Percentiles rank a stretch among this genome's conserved stretches.
These are phyloP conservation scores for Uromys caudimaculatus DNA, from an alignment of 2,797 vertebrate species.

Conservation along the genomic window DNA sequence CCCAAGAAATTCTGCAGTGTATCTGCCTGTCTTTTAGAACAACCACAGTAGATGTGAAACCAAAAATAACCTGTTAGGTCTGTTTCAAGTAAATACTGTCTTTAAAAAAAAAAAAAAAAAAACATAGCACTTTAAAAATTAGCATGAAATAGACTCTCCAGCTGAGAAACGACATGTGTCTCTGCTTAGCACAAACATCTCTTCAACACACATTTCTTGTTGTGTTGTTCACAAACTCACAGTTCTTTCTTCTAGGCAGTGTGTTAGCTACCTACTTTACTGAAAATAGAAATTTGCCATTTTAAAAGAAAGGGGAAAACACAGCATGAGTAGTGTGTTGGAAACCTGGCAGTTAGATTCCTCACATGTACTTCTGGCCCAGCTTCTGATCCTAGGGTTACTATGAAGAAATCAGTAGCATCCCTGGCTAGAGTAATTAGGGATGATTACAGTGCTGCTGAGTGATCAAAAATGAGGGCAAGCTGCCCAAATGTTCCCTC, in stretches of 20 bases:
- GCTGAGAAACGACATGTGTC: slow-evolving; percentile 71
- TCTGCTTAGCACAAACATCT: slow-evolving; percentile 71
- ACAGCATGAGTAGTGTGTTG: not conserved
- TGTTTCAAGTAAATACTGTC: slow-evolving; percentile 76
- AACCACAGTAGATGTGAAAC: slow-evolving; percentile 66
- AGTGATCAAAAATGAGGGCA: slow-evolving; percentile 29
- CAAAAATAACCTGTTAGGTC: slow-evolving; percentile 76
- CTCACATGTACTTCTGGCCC: not conserved
- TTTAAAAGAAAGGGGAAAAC: slow-evolving; percentile 34
- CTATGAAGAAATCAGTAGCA: not conserved
- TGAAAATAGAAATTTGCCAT: slow-evolving; percentile 70
- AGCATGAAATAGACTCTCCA: slow-evolving; percentile 70
- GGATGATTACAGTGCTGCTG: not conserved
- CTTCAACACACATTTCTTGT: not conserved
- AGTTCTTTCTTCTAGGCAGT: slow-evolving; percentile 45
- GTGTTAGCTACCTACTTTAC: slow-evolving; percentile 57
- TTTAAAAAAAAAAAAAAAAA: slow-evolving; percentile 27
- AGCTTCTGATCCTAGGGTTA: not conserved
- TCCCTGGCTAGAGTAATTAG: slow-evolving; percentile 4
- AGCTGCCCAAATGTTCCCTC: not conserved
- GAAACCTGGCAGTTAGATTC: slow-evolving; percentile 34
- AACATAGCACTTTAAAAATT: slow-evolving; percentile 69
- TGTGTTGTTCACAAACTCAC: slow-evolving; percentile 62
- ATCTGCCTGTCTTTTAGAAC: slow-evolving; percentile 61
- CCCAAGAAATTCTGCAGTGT: slow-evolving; percentile 31